Conservation (phyloP, 2,113 vertebrate species). For the Lycocorax pyrrhopterus region DNA sequence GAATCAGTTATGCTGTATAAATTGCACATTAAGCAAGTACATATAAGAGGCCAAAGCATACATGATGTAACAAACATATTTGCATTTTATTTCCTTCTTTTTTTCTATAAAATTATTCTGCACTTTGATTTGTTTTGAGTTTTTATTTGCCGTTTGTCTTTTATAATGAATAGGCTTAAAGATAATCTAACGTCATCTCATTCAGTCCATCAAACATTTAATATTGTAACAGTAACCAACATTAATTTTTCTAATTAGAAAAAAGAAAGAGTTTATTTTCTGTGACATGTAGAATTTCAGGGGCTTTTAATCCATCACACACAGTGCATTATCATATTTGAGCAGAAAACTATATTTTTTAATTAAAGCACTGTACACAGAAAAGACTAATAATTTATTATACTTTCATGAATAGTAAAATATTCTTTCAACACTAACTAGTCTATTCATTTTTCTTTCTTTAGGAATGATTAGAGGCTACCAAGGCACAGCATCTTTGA, state of each 20-base stretch:
- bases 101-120: not conserved
- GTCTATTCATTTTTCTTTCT: slow-evolving; percentile 18
- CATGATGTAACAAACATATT: not conserved
- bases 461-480: slow-evolving; percentile 3
- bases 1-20: not conserved
- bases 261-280: not conserved
- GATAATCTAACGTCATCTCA: not conserved
- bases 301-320: not conserved
- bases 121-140: not conserved
- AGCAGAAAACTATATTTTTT: slow-evolving; percentile 22
- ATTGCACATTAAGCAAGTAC: not conserved
- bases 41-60: not conserved
- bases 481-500: not conserved
- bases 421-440: not conserved
- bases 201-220: not conserved
- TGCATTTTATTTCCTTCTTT: not conserved
- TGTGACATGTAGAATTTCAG: not conserved
- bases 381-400: slow-evolving; percentile 4
- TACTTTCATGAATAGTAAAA: slow-evolving; percentile 20
- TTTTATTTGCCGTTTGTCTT: not conserved
- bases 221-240: not conserved
- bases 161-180: not conserved
- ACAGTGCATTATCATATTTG: not conserved
- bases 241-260: not conserved
- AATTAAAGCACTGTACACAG: not conserved